Evolutionary conservation across 2,113 vertebrate species (phyloP).

Genomic region (Rhabdornis inornatus): DNA sequence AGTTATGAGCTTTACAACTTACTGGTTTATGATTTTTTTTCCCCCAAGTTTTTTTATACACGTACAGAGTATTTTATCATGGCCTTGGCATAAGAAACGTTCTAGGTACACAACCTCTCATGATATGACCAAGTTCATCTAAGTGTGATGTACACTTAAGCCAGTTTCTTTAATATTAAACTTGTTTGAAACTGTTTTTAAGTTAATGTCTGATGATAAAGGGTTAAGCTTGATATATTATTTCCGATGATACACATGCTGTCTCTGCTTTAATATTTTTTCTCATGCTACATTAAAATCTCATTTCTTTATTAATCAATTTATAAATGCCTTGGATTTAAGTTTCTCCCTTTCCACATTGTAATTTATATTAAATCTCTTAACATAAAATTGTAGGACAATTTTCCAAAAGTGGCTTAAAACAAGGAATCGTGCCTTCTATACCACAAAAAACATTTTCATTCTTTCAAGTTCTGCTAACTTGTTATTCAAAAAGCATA

Average conservation of each 20-base stretch:
- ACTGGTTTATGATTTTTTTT: background rate
- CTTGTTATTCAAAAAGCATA: background rate
- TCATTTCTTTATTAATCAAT: background rate
- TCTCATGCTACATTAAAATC: background rate
- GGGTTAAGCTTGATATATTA: background rate
- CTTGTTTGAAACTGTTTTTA: background rate
- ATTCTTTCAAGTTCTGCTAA: background rate
- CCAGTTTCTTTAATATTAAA: background rate
- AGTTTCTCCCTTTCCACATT: background rate
- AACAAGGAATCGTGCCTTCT: background rate
- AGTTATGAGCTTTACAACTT: background rate
- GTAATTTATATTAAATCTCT: background rate
- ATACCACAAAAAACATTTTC: background rate
- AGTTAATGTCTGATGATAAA: background rate
- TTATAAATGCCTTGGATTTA: background rate
- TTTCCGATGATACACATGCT: background rate
- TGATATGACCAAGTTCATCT: background rate
- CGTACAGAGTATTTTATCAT: background rate
- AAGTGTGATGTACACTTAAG: background rate
- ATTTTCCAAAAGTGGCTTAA: background rate
- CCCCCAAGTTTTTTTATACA: background rate
- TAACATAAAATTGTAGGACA: background rate
- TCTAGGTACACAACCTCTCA: background rate
- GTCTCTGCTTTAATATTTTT: background rate
- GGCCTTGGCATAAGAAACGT: background rate